A percentile compares a stretch with the other conserved stretches of the same genome.
Evolutionary conservation across 2,797 vertebrate species (phyloP).

Genomic region (Gallinago stenura): DNA sequence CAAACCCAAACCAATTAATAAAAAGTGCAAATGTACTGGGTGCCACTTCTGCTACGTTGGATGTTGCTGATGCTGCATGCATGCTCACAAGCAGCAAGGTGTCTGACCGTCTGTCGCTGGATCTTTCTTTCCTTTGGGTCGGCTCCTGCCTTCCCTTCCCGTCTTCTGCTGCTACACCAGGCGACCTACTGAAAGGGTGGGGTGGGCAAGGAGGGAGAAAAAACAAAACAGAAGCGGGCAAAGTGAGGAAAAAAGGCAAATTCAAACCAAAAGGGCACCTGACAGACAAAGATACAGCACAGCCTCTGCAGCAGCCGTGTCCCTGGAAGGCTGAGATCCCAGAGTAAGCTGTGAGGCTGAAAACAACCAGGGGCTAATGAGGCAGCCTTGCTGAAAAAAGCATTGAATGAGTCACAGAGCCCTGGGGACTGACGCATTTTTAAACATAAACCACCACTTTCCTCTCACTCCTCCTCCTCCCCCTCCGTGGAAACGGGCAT

Average conservation of each 20-base stretch:
- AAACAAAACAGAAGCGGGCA: not conserved
- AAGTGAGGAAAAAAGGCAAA: constrained; percentile 5
- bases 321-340: not conserved
- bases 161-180: constrained; percentile 86
- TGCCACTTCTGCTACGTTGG: constrained; percentile 70
- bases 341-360: constrained; percentile 1
- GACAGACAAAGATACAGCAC: not conserved
- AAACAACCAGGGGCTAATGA: constrained; percentile 7
- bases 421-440: constrained; percentile 12
- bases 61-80: constrained; percentile 47
- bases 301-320: not conserved
- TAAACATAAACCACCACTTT: constrained; percentile 6
- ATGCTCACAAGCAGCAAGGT: constrained; percentile 39
- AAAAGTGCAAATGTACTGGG: constrained; percentile 84
- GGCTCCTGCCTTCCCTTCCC: constrained; percentile 74
- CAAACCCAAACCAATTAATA: constrained; percentile 71
- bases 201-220: not conserved
- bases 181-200: constrained; percentile 85
- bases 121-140: constrained; percentile 66
- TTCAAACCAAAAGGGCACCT: not conserved
- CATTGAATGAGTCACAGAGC: constrained; percentile 15
- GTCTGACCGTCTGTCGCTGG: constrained; percentile 2
- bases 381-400: constrained; percentile 27
- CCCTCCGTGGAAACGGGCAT: not conserved
- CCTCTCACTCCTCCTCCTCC: not conserved